phyloP scores from a whole-genome alignment of 2,888 invertebrate species.

The Muscina levida region DNA sequence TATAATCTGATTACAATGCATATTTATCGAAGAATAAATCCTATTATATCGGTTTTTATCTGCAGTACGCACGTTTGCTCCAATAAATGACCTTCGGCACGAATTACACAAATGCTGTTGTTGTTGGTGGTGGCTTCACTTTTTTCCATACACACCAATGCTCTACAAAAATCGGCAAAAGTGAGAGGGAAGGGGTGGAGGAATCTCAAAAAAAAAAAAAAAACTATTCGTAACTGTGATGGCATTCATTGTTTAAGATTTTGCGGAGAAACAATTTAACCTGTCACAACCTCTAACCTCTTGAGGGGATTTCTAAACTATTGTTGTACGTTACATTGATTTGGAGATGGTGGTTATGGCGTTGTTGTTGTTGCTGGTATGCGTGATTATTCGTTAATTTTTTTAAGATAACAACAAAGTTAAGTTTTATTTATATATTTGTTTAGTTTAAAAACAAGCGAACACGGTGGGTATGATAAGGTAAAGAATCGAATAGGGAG shows the following conservation, averaged over 20 bases:
- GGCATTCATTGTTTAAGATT: constrained; percentile 8
- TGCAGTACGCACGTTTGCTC: constrained; percentile 43
- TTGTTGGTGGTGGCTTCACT: constrained; percentile 14
- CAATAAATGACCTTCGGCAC: constrained; percentile 46
- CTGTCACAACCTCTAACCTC: constrained; percentile 31
- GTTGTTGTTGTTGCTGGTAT: too few species aligned
- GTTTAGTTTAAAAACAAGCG: too few species aligned
- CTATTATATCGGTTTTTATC: not conserved
- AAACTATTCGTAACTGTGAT: too few species aligned
- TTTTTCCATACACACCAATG: constrained; percentile 18
- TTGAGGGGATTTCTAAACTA: not conserved
- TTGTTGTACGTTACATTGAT: too few species aligned
- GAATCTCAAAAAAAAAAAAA: too few species aligned
- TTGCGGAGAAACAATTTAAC: constrained; percentile 40
- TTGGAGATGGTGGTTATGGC: too few species aligned
- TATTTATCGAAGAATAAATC: not conserved
- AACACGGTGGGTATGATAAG: too few species aligned
- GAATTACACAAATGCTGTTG: not conserved
- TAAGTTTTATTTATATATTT: too few species aligned
- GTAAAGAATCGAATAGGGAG: too few species aligned
- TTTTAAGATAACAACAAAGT: too few species aligned
- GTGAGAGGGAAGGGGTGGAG: not conserved
- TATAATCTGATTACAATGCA: constrained; percentile 31
- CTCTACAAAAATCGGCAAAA: not conserved
- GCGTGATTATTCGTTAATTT: too few species aligned